Base-by-base conservation (phyloP, 2,113 vertebrate genomes). In the Smithornis capensis region DNA sequence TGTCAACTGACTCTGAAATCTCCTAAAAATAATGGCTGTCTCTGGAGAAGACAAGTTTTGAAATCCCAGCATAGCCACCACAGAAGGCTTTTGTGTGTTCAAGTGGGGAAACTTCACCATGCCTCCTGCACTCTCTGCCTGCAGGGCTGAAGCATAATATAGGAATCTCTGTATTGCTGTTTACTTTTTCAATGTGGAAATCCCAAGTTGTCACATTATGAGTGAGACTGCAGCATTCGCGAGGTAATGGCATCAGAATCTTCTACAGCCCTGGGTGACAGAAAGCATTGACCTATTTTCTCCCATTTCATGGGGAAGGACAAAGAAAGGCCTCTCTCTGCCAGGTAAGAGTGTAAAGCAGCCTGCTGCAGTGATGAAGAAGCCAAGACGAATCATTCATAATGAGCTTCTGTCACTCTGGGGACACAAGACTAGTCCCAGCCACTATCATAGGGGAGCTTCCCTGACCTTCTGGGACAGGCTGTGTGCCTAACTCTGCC, bases 1-100 rank as follows among this genome's bases (percentile, higher is more conserved):
- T 92, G 62, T 45, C 68, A 91, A 45, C 28, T 79, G 88, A 95
- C 76, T 94, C 88, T 57, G 76, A 96, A 92, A 94, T 86, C 84
- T 73, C 95, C 91, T 94, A 81, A 74, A 91, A 87, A 80, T 56
- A 57, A 45, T 17, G 44, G 12, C 9, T 94, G 82, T 90, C 83
- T 92, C 86, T 55, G 57, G 52, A 96, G 79, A 95, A 96, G 60
- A 38, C 2, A 17, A 78, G 47, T 64, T 75, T 87, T 91, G 94
- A 93, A 96, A 94, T 33, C 82, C 74, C 86, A 94, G 91, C 35
- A 29, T 0, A 94, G 94, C 35, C 89, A 90, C 84, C 68, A 75
- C 45, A 49, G 82, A 83, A 44, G 9, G 62, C 38, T 91, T 94
- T 91, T 45, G 63, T 0, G 17, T 4, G 9, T 75, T 94, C 83